Evolutionary conservation across 2,113 vertebrate genomes (phyloP), one percentile per base, ranked within the genome.

Genomic region (Pangasianodon hypophthalmus): DNA sequence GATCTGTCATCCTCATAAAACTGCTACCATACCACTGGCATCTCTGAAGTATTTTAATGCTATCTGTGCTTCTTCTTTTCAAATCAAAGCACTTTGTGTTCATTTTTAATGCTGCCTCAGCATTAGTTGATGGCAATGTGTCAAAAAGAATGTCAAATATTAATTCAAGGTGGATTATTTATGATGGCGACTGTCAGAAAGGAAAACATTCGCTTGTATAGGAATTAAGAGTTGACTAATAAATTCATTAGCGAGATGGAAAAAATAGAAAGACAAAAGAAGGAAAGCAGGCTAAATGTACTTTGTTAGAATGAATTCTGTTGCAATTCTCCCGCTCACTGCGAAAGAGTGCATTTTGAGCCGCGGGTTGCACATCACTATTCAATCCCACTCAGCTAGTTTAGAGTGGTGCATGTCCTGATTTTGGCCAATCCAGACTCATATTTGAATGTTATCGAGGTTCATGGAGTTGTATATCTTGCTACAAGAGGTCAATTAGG

Each of bases 41-140:
- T 86, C 54, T 77, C 32, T 10, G 37, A n/a, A 37, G 54, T 80
- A 48, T 87, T 87, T 87, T 48, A 46, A 60, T 21, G 32, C 26
- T 11, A 32, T 84, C 26, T 41, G 32, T 62, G 50, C 8, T 13
- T 3, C 26, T n/a, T 48, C 32, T 79, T 44, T 46, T 77, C n/a
- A 13, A 50, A 60, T 84, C 56, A 84, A 84, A 62, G 24, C 82
- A 62, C 56, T 62, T 62, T 13, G 56, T 44, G 37, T 4, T 84
- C 41, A 46, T 58, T 83, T 62, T 16, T 29, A 84, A 60, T 44
- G 82, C 82, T 84, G 56, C 37, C 9, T 62, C 82, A 29, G 82
- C 56, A 8, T 84, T 29, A 13, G 48, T 79, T 79, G 75, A 26
- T 50, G 73, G 21, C 77, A 16, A 13, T 13, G 4, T 14, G 56